Base-by-base conservation (phyloP, 2,113 vertebrate genomes). In the Neopipo cinnamomea region DNA sequence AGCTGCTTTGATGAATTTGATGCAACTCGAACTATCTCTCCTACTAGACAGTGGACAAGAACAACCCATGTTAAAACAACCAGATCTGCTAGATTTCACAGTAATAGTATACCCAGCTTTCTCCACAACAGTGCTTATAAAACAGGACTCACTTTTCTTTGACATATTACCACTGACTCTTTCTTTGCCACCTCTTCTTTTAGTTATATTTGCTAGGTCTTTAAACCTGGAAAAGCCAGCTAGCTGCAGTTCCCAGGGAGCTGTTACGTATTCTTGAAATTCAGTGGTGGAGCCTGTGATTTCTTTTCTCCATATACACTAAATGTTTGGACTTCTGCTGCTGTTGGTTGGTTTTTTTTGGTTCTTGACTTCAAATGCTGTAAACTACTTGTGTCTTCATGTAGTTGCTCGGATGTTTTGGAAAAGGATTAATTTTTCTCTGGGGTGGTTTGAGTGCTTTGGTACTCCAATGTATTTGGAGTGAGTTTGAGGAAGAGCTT, bases 81-180 rank as follows among this genome's bases (percentile, higher is more conserved):
- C 1, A 31, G 11, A 4, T 79, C 47, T 79, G 21, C 3, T 19
- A 41, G 3, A 11, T 77, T 53, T 47, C 3, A 3, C 2, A 1
- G 4, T 28, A 80, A n/a, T 4, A 41, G 10, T 33, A 19, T 11
- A 72, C 5, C 27, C 56, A 79, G 46, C 4, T 41, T 6, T 62
- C 28, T 81, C 33, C 46, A 62, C 22, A 67, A 65, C 6, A 47
- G 4, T 12, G 9, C 23, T 72, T 76, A n/a, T 47, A 46, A n/a
- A 33, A 91, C 53, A 62, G 9, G 11, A 31, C 19, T 79, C 11
- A 37, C 14, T 55, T 84, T 49, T 7, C 17, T 65, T 68, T 76
- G 37, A 75, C 10, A n/a, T 30, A 78, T 67, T 74, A 30, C 12
- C 17, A 39, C 24, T 37, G 35, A 16, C 7, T 67, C 35, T 62